Evolutionary conservation across 2,797 vertebrate genomes (phyloP), one percentile per base, ranked within the genome.

Genomic region (Kryptolebias ocellatus): DNA sequence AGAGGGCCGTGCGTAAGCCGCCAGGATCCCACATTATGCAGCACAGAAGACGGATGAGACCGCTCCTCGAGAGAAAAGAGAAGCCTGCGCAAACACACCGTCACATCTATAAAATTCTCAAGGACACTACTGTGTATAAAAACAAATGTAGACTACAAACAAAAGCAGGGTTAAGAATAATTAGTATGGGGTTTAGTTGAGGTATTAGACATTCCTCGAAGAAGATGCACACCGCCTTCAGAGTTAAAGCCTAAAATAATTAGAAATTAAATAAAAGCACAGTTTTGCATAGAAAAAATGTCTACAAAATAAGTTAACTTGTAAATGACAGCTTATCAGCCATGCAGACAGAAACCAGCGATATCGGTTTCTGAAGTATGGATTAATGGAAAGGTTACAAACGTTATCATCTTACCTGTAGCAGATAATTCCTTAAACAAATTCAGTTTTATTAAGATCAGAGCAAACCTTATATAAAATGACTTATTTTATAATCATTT

Each of bases 11-110:
- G 81, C 74, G 34, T 76, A 73, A 91, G 88, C 87, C 87, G 88
- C 88, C 88, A 79, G 84, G 89, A 91, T 87, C 87, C 87, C 81
- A 87, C 91, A 93, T 94, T 93, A 93, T 86, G 60, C 83, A 80
- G 86, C 79, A 31, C 69, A 58, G 78, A 93, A 93, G 94, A 95
- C 76, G 66, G 88, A 94, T 93, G 91, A 84, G 86, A 73, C 87
- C 71, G 86, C 85, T 91, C 80, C 51, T 82, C 67, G 73, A 80
- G 70, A 58, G 50, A 56, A 68, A 70, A 34, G 9, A 79, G 61
- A 70, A 59, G 64, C 70, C 44, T 72, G 70, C 64, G 76, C 70
- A 80, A 65, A 79, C 76, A 86, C 70, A 76, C 56, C 50, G 53
- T 72, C 52, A 70, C 60, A 73, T 63, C n/a, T 70, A 53, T 59